phyloP scores from a whole-genome alignment of 1,140 invertebrate species.

The Eueides isabella region DNA sequence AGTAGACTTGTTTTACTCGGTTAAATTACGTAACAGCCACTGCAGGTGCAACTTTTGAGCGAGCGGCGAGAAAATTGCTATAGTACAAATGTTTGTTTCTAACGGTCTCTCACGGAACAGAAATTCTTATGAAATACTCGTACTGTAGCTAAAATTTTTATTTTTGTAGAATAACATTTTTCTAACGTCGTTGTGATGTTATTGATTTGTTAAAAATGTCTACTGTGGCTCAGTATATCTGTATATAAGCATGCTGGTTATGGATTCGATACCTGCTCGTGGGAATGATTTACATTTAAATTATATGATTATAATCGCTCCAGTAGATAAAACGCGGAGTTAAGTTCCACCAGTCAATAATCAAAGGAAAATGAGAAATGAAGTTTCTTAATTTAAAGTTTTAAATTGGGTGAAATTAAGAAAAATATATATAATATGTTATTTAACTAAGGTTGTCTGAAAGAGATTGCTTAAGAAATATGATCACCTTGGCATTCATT shows the following conservation, averaged over 20 bases:
- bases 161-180: constrained; percentile 2
- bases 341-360: no score
- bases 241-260: background rate
- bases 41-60: constrained; percentile 37
- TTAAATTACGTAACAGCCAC: constrained; percentile 38
- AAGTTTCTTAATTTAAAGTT: no score
- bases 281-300: background rate
- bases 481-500: no score
- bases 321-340: no score
- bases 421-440: no score
- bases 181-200: background rate
- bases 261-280: background rate
- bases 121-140: constrained; percentile 28
- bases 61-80: constrained; percentile 35
- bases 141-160: constrained; percentile 8
- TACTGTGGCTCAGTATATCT: background rate
- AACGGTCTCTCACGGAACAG: constrained; percentile 22
- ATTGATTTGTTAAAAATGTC: background rate
- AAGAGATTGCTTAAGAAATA: no score
- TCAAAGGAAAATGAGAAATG: no score
- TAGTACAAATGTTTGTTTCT: constrained; percentile 36
- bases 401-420: no score
- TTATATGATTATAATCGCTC: no score
- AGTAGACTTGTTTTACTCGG: constrained; percentile 37
- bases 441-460: no score